Conservation (phyloP, 1,140 invertebrate genomes). For the Sinella curviseta region DNA sequence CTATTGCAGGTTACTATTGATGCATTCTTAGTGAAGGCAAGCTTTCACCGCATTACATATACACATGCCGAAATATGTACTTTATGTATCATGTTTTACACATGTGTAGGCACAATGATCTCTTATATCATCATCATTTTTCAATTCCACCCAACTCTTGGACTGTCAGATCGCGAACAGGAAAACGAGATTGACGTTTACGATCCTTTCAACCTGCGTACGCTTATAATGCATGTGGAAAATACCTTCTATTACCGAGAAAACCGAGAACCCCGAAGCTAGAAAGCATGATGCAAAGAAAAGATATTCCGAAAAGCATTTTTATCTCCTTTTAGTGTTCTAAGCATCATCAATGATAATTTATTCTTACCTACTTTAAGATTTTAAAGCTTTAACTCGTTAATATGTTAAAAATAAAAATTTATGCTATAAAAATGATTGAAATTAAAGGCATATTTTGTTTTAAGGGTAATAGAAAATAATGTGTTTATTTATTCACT, state of each 20-base stretch:
- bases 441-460: too few relatives aligned
- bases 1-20: conserved; percentile 26
- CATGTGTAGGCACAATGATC: conserved; percentile 27
- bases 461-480: too few relatives aligned
- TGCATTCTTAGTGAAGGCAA: not conserved
- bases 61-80: not conserved
- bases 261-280: too few relatives aligned
- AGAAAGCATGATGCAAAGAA: too few relatives aligned
- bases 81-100: not conserved
- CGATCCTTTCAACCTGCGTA: not conserved
- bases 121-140: conserved; percentile 37
- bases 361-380: too few relatives aligned
- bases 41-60: not conserved
- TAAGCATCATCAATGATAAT: too few relatives aligned
- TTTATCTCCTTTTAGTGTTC: too few relatives aligned
- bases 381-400: too few relatives aligned
- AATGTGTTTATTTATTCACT: too few relatives aligned
- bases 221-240: not conserved
- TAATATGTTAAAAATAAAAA: too few relatives aligned
- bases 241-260: not conserved
- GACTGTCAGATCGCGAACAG: not conserved
- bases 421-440: too few relatives aligned
- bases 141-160: conserved; percentile 33
- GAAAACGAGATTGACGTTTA: not conserved
- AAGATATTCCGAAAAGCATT: too few relatives aligned